Evolutionary conservation across 2,797 vertebrate genomes (phyloP), one percentile per base, ranked within the genome.

Genomic region (Sebastes matsubarae): DNA sequence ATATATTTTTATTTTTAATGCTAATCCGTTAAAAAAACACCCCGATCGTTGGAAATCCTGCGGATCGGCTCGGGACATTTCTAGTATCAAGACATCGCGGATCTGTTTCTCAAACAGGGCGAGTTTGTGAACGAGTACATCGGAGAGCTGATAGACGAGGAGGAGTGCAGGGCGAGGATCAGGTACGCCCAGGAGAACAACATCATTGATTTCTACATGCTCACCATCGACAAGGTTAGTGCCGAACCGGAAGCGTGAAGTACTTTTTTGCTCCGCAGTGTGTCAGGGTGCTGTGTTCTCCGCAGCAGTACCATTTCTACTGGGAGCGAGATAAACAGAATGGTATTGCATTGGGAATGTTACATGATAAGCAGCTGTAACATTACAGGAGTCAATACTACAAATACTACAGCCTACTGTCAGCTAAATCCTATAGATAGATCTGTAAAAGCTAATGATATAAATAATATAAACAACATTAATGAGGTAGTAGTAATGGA

Each of bases 81-180:
- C 57, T 27, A 6, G 2, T 12, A 20, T 55, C 5, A 13, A 57
- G 16, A 22, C 18, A 6, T 18, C 5, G 6, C 13, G 5, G 32
- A 1, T 57, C 12, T 16, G 4, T 82, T 60, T 84, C 2, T 77
- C 54, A 71, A 83, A 6, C 96, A 99, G 98, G 98, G 99, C 0
- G 97, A 98, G 90, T 99, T 99, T 89, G 98, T 99, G 68, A 99
- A 99, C 67, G 98, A 99, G 90, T 99, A 99, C 13, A 96, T 99
- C 0, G 99, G 99, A 0, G 99, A 99, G 93, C 94, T 99, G 88
- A 97, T 99, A 2, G 98, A 99, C 36, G 98, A 99, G 89, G 98
- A 99, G 90, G 99, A 99, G 74, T 99, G 99, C 86, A 95, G 97
- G 94, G 97, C 97, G 11, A 94, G 99, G 77, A 99, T 99, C 93